Evolutionary conservation across 2,797 vertebrate species (phyloP).

Genomic region (Okamejei kenojei): DNA sequence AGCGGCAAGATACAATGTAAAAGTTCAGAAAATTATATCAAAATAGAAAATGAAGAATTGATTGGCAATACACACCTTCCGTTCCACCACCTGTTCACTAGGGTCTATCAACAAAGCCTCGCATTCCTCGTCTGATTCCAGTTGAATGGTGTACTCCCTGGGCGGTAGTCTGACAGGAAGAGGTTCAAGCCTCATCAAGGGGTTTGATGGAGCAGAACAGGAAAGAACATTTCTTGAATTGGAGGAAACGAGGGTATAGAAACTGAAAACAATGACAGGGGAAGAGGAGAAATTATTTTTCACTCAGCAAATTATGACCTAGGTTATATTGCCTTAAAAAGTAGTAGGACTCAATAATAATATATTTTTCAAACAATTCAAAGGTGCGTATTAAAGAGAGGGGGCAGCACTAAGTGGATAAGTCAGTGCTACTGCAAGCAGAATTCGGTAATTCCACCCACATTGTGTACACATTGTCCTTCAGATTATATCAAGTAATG

Average conservation of each 20-base stretch:
- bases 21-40: neutral
- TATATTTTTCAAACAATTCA: neutral
- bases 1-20: neutral
- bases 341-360: neutral
- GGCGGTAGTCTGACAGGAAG: conserved; percentile 54
- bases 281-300: neutral
- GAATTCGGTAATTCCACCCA: neutral
- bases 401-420: neutral
- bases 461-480: neutral
- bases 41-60: neutral
- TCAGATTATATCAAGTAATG: neutral
- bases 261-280: neutral
- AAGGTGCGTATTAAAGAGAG: neutral
- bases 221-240: neutral
- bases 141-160: conserved; percentile 70
- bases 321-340: no score
- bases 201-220: neutral
- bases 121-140: conserved; percentile 77
- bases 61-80: conserved; percentile 58
- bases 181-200: conserved; percentile 42
- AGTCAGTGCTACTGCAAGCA: neutral
- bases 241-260: neutral
- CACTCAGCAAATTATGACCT: neutral
- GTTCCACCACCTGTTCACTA: conserved; percentile 65
- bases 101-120: conserved; percentile 73